These are phyloP conservation scores for Scolanthus callimorphus DNA, from an alignment of 92 coral and sea anemone genomes.

Conservation along the genomic window DNA sequence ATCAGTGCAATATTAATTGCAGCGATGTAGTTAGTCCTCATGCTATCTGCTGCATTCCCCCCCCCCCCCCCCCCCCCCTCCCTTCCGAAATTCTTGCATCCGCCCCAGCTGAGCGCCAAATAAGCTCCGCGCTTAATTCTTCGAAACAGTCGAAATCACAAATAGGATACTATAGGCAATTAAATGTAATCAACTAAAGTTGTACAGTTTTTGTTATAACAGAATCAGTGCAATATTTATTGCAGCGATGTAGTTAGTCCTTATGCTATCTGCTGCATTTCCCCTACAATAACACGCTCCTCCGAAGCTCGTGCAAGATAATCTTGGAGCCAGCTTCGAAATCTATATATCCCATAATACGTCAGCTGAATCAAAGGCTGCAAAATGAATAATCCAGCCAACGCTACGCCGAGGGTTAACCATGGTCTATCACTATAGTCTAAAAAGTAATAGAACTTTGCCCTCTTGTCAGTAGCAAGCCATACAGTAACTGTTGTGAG, in stretches of 20 bases:
- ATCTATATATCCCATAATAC: conserved; percentile 32
- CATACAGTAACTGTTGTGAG: conserved; percentile 20
- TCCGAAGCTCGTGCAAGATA: neutral
- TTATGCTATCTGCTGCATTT: neutral
- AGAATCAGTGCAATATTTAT: neutral
- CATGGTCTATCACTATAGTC: conserved; percentile 36
- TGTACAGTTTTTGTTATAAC: too few relatives aligned
- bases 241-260: neutral
- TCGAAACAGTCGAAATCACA: too few relatives aligned
- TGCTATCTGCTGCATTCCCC: neutral
- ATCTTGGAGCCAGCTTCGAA: conserved; percentile 23
- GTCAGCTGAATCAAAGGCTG: conserved; percentile 49
- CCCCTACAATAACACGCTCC: neutral
- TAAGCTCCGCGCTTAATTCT: neutral
- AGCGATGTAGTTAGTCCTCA: neutral
- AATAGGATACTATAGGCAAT: too few relatives aligned
- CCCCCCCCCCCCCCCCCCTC: neutral
- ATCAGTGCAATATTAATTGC: neutral
- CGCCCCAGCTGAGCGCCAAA: neutral
- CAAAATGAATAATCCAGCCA: conserved; percentile 8
- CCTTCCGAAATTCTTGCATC: neutral
- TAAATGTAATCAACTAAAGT: too few relatives aligned
- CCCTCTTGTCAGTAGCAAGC: conserved; percentile 13
- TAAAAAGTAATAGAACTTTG: conserved; percentile 30
- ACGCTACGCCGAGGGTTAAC: conserved; percentile 7